These are phyloP conservation scores for Pterocles orientalis DNA, from an alignment of 2,113 vertebrate species.

Conservation along the genomic window DNA sequence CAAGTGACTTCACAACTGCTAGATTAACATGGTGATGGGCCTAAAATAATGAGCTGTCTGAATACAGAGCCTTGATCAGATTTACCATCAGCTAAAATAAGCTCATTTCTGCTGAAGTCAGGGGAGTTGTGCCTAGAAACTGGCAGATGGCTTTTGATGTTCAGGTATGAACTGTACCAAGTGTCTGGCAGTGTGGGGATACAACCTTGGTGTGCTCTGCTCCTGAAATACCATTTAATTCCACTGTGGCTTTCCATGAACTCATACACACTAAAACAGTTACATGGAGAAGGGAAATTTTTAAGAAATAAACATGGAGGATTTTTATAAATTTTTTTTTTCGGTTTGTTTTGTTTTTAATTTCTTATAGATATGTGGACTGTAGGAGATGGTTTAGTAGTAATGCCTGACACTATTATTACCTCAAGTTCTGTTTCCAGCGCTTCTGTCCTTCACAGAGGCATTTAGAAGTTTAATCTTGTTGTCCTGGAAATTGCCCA, in stretches of 20 bases:
- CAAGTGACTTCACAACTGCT: not conserved
- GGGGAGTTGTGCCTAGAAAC: not conserved
- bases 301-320: not conserved
- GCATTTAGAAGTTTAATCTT: not conserved
- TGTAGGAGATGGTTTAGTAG: not conserved
- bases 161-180: not conserved
- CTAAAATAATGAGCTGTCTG: not conserved
- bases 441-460: not conserved
- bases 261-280: rapidly evolving
- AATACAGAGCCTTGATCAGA: not conserved
- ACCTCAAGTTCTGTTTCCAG: not conserved
- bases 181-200: not conserved
- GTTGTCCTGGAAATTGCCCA: not conserved
- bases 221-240: not conserved
- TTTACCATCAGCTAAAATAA: not conserved
- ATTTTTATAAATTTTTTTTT: not conserved
- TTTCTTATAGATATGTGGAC: not conserved
- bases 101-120: not conserved
- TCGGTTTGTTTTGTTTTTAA: not conserved
- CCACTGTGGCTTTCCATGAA: rapidly evolving
- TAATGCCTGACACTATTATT: not conserved
- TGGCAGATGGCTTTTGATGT: not conserved
- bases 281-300: not conserved
- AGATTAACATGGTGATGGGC: not conserved
- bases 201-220: not conserved